A percentile compares a stretch with the other conserved stretches of the same genome.
These are phyloP conservation scores for Gadus macrocephalus DNA, from an alignment of 2,113 vertebrate species.

Conservation along the genomic window DNA sequence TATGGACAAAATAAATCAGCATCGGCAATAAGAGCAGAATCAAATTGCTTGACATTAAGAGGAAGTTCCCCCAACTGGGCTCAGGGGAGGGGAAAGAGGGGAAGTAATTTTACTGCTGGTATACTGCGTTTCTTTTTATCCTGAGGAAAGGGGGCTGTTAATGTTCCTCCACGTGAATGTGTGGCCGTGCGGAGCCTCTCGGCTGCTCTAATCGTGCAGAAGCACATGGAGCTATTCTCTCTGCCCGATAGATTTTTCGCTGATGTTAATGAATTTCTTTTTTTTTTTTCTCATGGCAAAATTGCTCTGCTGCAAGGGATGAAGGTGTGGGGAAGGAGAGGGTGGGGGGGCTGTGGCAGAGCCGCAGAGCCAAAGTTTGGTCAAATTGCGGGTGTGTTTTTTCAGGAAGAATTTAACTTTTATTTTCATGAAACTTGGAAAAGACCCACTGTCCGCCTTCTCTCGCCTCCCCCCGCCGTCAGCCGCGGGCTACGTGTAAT, in stretches of 20 bases:
- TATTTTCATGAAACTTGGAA: not conserved
- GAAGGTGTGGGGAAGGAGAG: slow-evolving; percentile 37
- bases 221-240: slow-evolving; percentile 59
- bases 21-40: slow-evolving; percentile 57
- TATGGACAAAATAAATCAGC: slow-evolving; percentile 39
- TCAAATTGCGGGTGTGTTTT: not conserved
- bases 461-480: not conserved
- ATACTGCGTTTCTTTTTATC: slow-evolving; percentile 51
- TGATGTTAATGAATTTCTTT: slow-evolving; percentile 64
- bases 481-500: too few relatives aligned
- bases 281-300: slow-evolving; percentile 35
- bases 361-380: not conserved
- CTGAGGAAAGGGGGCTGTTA: slow-evolving; percentile 40
- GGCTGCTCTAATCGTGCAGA: slow-evolving; percentile 59
- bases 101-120: slow-evolving; percentile 64
- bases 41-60: slow-evolving; percentile 31
- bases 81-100: slow-evolving; percentile 54
- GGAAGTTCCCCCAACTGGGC: slow-evolving; percentile 4
- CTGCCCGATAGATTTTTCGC: slow-evolving; percentile 61
- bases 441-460: not conserved
- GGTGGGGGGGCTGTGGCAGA: too few relatives aligned
- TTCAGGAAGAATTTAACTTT: not conserved
- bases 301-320: slow-evolving; percentile 49
- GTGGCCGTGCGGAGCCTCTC: slow-evolving; percentile 47
- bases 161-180: slow-evolving; percentile 38